Evolutionary conservation across 2,797 vertebrate genomes (phyloP).

Genomic region (Rhodeus uyekii): DNA sequence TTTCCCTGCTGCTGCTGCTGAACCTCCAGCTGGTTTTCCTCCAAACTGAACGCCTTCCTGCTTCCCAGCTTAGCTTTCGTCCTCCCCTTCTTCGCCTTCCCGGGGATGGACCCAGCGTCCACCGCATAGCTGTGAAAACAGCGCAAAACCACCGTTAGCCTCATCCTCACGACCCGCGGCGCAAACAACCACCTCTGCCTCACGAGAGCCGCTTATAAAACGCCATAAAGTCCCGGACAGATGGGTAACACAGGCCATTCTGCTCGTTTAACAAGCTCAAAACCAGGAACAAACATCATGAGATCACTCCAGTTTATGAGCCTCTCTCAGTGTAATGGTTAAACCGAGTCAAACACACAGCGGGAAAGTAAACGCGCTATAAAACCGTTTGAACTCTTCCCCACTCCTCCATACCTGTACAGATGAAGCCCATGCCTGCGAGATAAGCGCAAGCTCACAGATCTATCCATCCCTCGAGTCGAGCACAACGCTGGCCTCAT

Average conservation of each 20-base stretch:
- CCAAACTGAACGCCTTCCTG: slow-evolving; percentile 78
- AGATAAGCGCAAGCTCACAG: slow-evolving; percentile 75
- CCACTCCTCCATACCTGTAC: slow-evolving; percentile 65
- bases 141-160: neutral
- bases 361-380: neutral
- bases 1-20: slow-evolving; percentile 63
- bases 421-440: slow-evolving; percentile 61
- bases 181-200: too few relatives aligned
- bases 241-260: neutral
- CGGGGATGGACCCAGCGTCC: slow-evolving; percentile 63
- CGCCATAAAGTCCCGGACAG: neutral
- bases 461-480: slow-evolving; percentile 66
- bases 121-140: slow-evolving; percentile 64
- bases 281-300: neutral
- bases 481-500: slow-evolving; percentile 18
- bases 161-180: too few relatives aligned
- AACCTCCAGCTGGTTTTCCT: slow-evolving; percentile 70
- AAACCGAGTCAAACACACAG: neutral
- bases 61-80: slow-evolving; percentile 63
- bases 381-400: neutral
- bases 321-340: neutral
- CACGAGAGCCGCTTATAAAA: neutral
- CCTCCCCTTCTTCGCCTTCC: slow-evolving; percentile 72
- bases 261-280: neutral
- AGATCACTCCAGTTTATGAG: neutral